phyloP scores from a whole-genome alignment of 2,113 vertebrate genomes.

The Tetrax tetrax region DNA sequence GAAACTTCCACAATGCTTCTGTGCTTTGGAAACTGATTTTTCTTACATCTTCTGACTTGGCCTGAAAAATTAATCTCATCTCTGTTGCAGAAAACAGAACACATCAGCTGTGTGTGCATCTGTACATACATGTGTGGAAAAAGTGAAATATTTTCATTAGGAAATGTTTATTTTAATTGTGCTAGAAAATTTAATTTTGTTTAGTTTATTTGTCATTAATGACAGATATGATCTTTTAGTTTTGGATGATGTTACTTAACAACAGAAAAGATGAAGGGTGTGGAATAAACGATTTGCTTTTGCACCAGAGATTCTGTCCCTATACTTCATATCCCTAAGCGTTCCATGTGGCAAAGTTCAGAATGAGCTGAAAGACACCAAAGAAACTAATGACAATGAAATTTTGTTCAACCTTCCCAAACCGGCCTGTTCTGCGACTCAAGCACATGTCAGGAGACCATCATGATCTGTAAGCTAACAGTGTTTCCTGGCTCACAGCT shows the following conservation, averaged over 20 bases:
- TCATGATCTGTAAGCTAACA: rapidly evolving
- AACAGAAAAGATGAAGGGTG: neutral
- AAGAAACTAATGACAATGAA: neutral
- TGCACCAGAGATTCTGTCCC: neutral
- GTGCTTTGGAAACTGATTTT: neutral
- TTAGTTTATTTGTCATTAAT: neutral
- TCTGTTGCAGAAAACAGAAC: neutral
- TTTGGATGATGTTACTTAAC: neutral
- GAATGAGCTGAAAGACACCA: neutral
- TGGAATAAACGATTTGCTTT: neutral
- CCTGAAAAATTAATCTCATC: neutral
- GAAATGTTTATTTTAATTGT: neutral
- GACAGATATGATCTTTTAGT: neutral
- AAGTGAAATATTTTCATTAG: neutral
- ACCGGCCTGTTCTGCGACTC: neutral
- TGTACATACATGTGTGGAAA: neutral
- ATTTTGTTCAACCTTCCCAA: neutral
- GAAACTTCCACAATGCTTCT: neutral
- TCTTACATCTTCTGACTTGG: neutral
- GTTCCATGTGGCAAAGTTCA: neutral
- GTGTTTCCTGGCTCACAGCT: neutral
- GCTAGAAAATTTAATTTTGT: neutral
- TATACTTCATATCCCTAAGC: neutral
- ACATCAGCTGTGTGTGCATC: neutral
- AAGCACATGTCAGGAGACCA: neutral